Conservation (phyloP, 2,888 invertebrate species). For the Oxycera nigricornis region DNA sequence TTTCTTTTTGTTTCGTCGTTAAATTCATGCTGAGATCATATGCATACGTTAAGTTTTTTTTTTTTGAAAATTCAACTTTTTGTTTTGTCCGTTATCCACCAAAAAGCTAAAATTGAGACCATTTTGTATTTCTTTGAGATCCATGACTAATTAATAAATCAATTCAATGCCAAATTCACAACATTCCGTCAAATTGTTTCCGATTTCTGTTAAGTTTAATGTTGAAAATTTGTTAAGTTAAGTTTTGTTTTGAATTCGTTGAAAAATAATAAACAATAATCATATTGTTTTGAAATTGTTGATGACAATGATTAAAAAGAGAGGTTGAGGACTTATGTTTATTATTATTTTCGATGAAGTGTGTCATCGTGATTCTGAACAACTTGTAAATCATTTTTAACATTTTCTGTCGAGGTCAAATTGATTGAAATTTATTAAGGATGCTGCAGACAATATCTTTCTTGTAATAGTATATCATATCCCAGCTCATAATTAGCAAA, state of each 20-base stretch:
- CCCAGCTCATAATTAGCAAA: not conserved
- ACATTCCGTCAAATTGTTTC: not conserved
- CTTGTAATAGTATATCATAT: not conserved
- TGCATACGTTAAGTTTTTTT: conserved; percentile 30
- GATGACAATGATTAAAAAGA: not conserved
- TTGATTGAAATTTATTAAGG: not conserved
- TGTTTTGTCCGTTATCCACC: not conserved
- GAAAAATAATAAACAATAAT: too few species aligned
- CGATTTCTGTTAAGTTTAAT: not conserved
- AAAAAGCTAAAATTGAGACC: too few species aligned
- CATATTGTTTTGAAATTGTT: not conserved
- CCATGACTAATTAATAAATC: too few species aligned
- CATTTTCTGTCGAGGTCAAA: too few species aligned
- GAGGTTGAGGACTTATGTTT: not conserved
- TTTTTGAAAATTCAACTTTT: not conserved
- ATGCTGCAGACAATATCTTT: not conserved
- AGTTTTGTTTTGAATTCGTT: not conserved
- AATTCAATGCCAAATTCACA: too few species aligned
- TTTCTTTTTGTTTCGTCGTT: too few species aligned
- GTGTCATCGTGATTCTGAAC: not conserved
- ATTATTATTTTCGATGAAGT: not conserved
- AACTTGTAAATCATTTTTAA: not conserved
- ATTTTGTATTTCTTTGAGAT: not conserved
- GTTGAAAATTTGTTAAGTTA: not conserved
- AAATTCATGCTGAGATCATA: conserved; percentile 7